Evolutionary conservation across 1,140 invertebrate species (phyloP).

Genomic region (Wiebesia pumilae): DNA sequence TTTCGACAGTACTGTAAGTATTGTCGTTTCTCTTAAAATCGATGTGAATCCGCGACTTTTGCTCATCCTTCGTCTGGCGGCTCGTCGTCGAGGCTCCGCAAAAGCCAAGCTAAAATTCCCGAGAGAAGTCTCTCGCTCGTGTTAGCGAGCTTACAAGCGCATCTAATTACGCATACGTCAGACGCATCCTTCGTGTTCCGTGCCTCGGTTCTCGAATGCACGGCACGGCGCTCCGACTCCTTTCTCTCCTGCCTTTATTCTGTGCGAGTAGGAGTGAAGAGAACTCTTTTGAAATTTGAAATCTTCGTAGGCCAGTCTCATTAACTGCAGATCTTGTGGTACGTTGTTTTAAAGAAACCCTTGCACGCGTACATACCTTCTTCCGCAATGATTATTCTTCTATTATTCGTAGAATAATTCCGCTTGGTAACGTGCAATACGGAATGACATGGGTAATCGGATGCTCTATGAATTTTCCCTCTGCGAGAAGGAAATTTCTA

Average conservation of each 20-base stretch:
- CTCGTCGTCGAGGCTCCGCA: neutral
- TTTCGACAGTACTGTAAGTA: neutral
- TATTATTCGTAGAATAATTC: neutral
- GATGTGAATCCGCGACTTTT: neutral
- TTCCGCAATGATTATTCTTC: neutral
- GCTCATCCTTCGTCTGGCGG: neutral
- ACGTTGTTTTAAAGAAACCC: constrained; percentile 34
- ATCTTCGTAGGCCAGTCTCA: constrained; percentile 29
- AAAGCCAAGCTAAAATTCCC: neutral
- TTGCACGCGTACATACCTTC: neutral
- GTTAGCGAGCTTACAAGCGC: constrained; percentile 15
- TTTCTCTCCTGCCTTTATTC: constrained; percentile 4
- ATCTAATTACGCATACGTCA: constrained; percentile 64
- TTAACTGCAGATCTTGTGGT: constrained; percentile 13
- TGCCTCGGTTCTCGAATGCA: neutral
- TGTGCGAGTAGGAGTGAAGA: neutral
- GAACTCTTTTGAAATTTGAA: constrained; percentile 40
- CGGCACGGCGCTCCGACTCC: neutral
- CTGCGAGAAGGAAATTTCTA: no score
- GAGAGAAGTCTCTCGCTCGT: neutral
- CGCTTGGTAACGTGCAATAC: neutral
- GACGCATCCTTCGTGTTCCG: constrained; percentile 10
- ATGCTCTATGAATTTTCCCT: no score
- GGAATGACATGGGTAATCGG: neutral
- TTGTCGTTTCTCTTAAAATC: neutral